phyloP scores from a whole-genome alignment of 1,140 invertebrate genomes.

The Zaprionus lachaisei region DNA sequence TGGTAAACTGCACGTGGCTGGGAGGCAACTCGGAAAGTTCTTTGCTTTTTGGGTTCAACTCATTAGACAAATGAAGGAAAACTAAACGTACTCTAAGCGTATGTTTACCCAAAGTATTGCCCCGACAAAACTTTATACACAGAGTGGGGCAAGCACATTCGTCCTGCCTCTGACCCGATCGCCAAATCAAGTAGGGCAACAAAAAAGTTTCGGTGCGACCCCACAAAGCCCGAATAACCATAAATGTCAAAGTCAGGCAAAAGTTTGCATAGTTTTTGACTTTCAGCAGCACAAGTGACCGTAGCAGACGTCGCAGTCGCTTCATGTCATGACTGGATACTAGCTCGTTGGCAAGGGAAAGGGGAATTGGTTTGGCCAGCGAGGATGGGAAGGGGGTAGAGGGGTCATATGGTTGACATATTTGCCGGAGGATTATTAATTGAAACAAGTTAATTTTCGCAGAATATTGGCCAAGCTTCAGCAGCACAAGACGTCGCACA shows the following conservation, averaged over 20 bases:
- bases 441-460: conserved; percentile 84
- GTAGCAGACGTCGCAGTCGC: conserved; percentile 9
- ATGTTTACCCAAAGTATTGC: conserved; percentile 64
- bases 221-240: conserved; percentile 67
- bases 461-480: conserved; percentile 59
- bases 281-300: conserved; percentile 48
- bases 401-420: conserved; percentile 79
- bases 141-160: conserved; percentile 22
- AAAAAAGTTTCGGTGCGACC: conserved; percentile 55
- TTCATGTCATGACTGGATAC: conserved; percentile 22
- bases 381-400: too few relatives aligned
- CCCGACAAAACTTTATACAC: conserved; percentile 58
- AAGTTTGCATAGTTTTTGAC: conserved; percentile 83
- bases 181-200: conserved; percentile 63
- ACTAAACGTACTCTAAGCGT: conserved; percentile 60
- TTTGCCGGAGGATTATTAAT: conserved; percentile 84
- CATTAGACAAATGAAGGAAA: conserved; percentile 80
- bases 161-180: conserved; percentile 39
- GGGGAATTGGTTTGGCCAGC: neutral
- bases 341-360: too few relatives aligned
- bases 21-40: conserved; percentile 17
- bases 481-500: conserved; percentile 34
- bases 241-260: conserved; percentile 82
- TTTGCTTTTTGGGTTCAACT: conserved; percentile 55
- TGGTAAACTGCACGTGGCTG: conserved; percentile 63